Conservation (phyloP, 1,140 invertebrate species). For the Goniozus legneri region DNA sequence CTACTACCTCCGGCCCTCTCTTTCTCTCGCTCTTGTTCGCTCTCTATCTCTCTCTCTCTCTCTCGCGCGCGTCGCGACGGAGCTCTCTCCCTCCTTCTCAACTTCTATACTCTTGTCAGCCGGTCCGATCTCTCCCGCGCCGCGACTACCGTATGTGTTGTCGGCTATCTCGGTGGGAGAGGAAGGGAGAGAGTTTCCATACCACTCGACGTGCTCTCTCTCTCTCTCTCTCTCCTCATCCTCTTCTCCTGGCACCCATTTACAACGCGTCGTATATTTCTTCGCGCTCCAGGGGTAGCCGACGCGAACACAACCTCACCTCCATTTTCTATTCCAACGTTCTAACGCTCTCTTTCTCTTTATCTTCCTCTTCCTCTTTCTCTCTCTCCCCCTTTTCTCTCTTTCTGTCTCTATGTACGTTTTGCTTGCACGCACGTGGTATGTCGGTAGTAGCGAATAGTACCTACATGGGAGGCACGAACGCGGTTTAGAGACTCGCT, state of each 20-base stretch:
- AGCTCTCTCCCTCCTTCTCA: neutral
- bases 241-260: too few species aligned
- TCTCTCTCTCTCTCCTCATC: neutral
- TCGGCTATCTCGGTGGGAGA: conserved; percentile 32
- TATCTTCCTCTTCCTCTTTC: neutral
- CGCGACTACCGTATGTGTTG: conserved; percentile 53
- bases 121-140: conserved; percentile 47
- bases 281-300: too few species aligned
- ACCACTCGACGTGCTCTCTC: conserved; percentile 13
- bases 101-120: conserved; percentile 43
- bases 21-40: neutral
- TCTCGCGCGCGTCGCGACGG: neutral
- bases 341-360: too few species aligned
- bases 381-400: conserved; percentile 5
- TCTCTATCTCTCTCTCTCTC: neutral
- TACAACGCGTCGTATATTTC: too few species aligned
- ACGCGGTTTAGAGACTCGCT: too few species aligned
- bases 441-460: too few species aligned
- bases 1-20: conserved; percentile 37
- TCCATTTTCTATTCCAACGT: too few species aligned
- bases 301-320: too few species aligned
- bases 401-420: too few species aligned
- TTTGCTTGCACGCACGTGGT: too few species aligned
- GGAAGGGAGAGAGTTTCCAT: too few species aligned
- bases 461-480: too few species aligned